A percentile compares a stretch with the other conserved stretches of the same genome.
Evolutionary conservation across 2,888 invertebrate species (phyloP).

Genomic region (Colostygia pectinataria): DNA sequence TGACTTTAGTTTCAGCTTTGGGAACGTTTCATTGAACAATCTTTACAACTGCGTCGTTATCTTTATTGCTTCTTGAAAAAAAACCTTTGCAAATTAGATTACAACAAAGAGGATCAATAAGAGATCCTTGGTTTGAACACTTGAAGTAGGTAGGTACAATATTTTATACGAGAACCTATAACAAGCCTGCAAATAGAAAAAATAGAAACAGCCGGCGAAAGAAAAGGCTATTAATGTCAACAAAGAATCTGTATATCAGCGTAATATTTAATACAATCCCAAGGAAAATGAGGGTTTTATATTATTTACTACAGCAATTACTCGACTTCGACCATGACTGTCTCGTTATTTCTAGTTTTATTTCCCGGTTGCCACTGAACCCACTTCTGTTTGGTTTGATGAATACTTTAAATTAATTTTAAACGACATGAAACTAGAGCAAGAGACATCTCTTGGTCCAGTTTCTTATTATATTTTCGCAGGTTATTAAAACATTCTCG

Average conservation of each 20-base stretch:
- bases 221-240: neutral
- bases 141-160: neutral
- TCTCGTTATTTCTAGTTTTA: conserved; percentile 40
- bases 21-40: too few relatives aligned
- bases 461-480: too few relatives aligned
- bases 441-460: too few relatives aligned
- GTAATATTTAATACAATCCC: neutral
- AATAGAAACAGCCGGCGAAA: neutral
- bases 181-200: neutral
- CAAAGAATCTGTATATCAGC: neutral
- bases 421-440: neutral
- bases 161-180: neutral
- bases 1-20: too few relatives aligned
- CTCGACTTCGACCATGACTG: neutral
- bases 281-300: neutral
- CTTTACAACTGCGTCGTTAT: too few relatives aligned
- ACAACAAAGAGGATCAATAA: neutral
- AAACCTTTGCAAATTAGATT: neutral
- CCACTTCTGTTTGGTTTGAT: conserved; percentile 15
- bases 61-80: conserved; percentile 6
- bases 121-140: neutral
- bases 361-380: conserved; percentile 62
- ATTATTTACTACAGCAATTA: too few relatives aligned
- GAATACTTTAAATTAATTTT: neutral
- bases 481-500: too few relatives aligned